These are phyloP conservation scores for Pseudonaja textilis DNA, from an alignment of 2,113 vertebrate genomes.

Conservation along the genomic window DNA sequence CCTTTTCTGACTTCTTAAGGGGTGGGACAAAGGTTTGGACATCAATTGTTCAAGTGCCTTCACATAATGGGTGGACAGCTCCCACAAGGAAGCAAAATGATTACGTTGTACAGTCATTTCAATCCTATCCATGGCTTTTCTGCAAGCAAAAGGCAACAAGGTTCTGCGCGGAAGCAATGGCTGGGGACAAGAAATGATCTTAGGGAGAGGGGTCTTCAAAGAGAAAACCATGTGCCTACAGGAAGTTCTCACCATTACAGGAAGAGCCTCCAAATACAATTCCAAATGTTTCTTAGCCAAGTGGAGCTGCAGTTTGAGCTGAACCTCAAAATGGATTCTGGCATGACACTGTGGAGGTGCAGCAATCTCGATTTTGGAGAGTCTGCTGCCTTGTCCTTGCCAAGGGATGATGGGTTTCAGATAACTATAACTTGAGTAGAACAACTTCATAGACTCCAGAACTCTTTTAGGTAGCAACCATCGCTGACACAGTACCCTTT, in stretches of 20 bases:
- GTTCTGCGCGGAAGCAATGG: not conserved
- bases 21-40: not conserved
- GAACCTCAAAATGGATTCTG: too few species aligned
- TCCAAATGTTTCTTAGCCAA: not conserved
- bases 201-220: not conserved
- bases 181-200: not conserved
- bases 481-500: not conserved
- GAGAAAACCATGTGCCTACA: too few species aligned
- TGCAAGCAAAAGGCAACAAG: not conserved
- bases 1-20: not conserved
- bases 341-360: not conserved
- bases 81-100: not conserved
- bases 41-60: not conserved
- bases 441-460: not conserved
- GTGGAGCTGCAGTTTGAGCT: not conserved
- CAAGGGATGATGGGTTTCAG: not conserved
- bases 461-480: conserved; percentile 1
- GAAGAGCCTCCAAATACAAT: not conserved
- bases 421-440: not conserved
- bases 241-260: not conserved
- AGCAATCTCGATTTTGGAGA: not conserved
- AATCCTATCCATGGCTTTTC: not conserved
- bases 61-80: not conserved
- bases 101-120: not conserved
- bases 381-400: not conserved